These are phyloP conservation scores for Ailuropoda melanoleuca DNA, from an alignment of 2,113 vertebrate genomes.

Conservation along the genomic window DNA sequence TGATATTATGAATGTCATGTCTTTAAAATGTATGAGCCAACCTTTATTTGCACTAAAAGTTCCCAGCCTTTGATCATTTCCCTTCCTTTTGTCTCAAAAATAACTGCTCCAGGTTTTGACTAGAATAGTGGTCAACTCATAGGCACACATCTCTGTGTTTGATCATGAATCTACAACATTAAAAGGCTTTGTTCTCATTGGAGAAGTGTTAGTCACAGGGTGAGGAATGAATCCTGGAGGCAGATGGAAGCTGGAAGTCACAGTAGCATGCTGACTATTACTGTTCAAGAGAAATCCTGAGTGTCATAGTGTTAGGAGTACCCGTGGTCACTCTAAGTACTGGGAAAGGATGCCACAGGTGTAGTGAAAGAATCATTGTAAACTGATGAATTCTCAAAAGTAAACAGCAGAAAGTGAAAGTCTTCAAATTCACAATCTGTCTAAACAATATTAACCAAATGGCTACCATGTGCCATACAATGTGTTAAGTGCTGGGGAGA, in stretches of 20 bases:
- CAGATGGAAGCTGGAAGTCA: not conserved
- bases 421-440: not conserved
- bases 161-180: slow-evolving; percentile 33
- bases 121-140: slow-evolving; percentile 32
- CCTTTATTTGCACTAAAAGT: slow-evolving; percentile 34
- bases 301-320: not conserved
- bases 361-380: not conserved
- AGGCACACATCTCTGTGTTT: not conserved
- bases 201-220: not conserved
- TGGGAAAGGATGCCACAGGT: not conserved
- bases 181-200: not conserved
- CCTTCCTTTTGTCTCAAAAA: slow-evolving; percentile 49
- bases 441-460: not conserved
- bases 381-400: not conserved
- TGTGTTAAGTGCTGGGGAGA: not conserved
- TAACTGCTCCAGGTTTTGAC: slow-evolving; percentile 22
- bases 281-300: not conserved
- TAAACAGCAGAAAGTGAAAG: not conserved
- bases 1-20: not conserved
- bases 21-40: slow-evolving; percentile 45
- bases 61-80: slow-evolving; percentile 39
- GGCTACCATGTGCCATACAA: not conserved
- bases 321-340: not conserved
- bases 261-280: not conserved
- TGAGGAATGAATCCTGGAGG: not conserved